These are phyloP conservation scores for Pristionchus fissidentatus DNA, from an alignment of 2,888 invertebrate genomes.

Conservation along the genomic window DNA sequence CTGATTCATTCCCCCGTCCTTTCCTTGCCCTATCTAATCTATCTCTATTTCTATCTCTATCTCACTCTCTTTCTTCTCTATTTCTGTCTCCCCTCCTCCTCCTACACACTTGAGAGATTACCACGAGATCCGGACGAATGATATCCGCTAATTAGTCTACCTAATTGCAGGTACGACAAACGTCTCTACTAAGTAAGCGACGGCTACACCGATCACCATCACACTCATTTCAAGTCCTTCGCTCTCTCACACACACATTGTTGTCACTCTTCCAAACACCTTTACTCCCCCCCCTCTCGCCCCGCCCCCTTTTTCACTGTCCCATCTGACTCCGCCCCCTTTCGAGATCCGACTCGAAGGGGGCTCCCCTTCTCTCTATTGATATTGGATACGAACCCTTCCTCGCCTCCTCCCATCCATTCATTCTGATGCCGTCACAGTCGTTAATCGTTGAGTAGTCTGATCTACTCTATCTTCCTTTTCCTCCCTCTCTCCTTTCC, in stretches of 20 bases:
- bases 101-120: not conserved
- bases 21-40: too few species aligned
- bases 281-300: not conserved
- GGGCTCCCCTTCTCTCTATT: constrained; percentile 21
- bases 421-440: constrained; percentile 15
- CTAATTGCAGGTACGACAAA: constrained; percentile 46
- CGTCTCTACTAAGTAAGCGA: constrained; percentile 47
- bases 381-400: constrained; percentile 20
- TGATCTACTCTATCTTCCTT: constrained; percentile 33
- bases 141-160: not conserved
- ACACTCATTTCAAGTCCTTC: constrained; percentile 19
- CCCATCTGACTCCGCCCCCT: constrained; percentile 8
- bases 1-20: too few species aligned
- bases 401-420: not conserved
- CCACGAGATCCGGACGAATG: not conserved
- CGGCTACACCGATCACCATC: not conserved
- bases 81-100: not conserved
- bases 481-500: not conserved
- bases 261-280: not conserved
- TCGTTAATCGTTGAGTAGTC: constrained; percentile 27
- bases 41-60: too few species aligned
- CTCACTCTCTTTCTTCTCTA: not conserved
- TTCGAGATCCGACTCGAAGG: not conserved
- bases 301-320: not conserved
- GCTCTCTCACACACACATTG: not conserved